phyloP scores from a whole-genome alignment of 2,113 vertebrate genomes.

The Sterrhoptilus dennistouni region DNA sequence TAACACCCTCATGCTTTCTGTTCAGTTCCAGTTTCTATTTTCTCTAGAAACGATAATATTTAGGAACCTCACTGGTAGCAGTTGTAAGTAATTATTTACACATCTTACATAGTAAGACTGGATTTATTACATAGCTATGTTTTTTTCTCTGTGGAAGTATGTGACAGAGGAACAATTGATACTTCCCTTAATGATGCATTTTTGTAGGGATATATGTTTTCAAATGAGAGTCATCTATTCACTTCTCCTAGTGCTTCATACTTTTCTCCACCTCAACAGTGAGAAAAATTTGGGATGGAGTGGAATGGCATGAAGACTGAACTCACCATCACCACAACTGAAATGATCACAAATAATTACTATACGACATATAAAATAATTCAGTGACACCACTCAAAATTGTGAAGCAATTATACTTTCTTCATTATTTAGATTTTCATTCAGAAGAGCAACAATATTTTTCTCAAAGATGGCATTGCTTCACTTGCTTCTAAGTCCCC shows the following conservation, averaged over 20 bases:
- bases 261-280: background rate
- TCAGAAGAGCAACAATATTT: background rate
- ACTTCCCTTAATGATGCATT: background rate
- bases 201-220: background rate
- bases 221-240: background rate
- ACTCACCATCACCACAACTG: background rate
- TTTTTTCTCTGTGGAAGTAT: background rate
- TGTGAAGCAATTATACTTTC: background rate
- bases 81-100: background rate
- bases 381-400: background rate
- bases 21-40: background rate
- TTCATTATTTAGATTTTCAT: background rate
- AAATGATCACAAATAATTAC: background rate
- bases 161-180: background rate
- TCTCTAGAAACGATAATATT: background rate
- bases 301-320: background rate
- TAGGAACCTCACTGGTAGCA: background rate
- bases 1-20: background rate
- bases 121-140: background rate
- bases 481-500: background rate
- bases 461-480: background rate
- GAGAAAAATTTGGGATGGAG: background rate
- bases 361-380: background rate
- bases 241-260: background rate
- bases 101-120: background rate